phyloP scores from a whole-genome alignment of 2,113 vertebrate species.

The Triplophysa dalaica region DNA sequence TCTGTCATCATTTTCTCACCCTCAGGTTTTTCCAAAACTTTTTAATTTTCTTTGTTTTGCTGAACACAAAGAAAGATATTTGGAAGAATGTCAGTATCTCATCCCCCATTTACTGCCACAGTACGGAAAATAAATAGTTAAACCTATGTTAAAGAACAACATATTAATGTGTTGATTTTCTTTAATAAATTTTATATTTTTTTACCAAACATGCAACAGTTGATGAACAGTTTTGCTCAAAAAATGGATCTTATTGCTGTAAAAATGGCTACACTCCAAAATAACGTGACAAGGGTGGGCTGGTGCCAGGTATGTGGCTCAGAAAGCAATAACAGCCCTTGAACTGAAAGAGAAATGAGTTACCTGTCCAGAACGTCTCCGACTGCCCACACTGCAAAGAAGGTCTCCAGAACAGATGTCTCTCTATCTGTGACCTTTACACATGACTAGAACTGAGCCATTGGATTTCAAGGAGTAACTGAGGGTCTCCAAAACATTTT shows the following conservation, averaged over 20 bases:
- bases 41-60: too few relatives aligned
- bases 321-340: conserved; percentile 45
- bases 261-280: neutral
- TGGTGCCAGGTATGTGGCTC: conserved; percentile 19
- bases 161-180: too few relatives aligned
- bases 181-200: too few relatives aligned
- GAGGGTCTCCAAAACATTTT: neutral
- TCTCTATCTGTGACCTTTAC: neutral
- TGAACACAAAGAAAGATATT: too few relatives aligned
- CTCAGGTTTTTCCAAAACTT: too few relatives aligned
- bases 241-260: neutral
- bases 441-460: neutral
- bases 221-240: too few relatives aligned
- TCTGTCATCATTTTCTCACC: too few relatives aligned
- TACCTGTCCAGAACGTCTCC: conserved; percentile 32
- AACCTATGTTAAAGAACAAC: too few relatives aligned
- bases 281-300: conserved; percentile 17
- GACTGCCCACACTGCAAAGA: conserved; percentile 17
- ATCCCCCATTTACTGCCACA: too few relatives aligned
- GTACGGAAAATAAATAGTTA: too few relatives aligned
- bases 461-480: neutral
- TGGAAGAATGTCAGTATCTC: too few relatives aligned
- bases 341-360: conserved; percentile 6
- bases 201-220: too few relatives aligned
- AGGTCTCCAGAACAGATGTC: neutral